These are phyloP conservation scores for Pontoporia blainvillei DNA, from an alignment of 2,113 vertebrate species.

Conservation along the genomic window DNA sequence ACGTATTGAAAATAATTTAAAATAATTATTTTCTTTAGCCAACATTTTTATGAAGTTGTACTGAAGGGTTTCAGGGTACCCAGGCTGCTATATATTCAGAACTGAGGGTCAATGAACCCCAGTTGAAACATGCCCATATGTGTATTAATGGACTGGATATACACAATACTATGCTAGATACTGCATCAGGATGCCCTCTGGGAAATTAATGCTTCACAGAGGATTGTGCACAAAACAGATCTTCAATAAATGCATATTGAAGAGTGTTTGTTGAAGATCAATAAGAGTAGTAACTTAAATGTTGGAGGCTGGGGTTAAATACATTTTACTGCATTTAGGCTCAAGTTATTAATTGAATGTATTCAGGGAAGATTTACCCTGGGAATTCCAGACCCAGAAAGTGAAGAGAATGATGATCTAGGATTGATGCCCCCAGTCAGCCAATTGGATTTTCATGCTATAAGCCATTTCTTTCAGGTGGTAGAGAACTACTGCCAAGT, in stretches of 20 bases:
- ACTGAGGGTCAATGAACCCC: neutral
- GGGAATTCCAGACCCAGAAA: neutral
- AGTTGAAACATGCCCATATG: neutral
- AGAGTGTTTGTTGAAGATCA: neutral
- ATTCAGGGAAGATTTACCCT: neutral
- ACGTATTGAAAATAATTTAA: neutral
- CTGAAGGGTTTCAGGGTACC: neutral
- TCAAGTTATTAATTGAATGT: neutral
- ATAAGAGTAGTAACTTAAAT: constrained; percentile 7
- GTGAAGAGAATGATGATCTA: neutral
- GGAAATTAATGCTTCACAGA: neutral
- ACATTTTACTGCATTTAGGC: neutral
- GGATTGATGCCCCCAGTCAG: neutral
- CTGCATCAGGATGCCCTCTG: neutral
- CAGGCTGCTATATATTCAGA: neutral
- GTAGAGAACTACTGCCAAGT: neutral
- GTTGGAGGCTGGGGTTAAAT: neutral
- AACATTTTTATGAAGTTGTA: neutral
- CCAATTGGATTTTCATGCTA: neutral
- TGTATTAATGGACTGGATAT: neutral
- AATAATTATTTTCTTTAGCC: neutral
- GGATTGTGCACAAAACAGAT: neutral
- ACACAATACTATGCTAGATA: neutral
- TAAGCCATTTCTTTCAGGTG: neutral
- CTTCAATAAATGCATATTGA: neutral